Percentiles rank a stretch among this genome's conserved stretches.
Conservation (phyloP, 92 coral and sea anemone species). For the Heteractis magnifica region DNA sequence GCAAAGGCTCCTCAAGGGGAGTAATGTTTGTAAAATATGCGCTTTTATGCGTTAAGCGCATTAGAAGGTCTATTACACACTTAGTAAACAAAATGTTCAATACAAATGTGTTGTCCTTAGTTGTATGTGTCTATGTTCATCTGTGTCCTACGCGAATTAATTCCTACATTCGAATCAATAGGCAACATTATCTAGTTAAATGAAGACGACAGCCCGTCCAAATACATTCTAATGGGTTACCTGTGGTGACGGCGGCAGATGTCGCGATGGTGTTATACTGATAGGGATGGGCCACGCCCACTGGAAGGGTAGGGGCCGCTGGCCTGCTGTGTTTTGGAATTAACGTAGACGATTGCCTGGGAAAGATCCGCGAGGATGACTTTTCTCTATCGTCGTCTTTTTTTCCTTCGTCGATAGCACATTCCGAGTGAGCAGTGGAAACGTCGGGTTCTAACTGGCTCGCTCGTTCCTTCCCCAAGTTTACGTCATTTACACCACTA, state of each 20-base stretch:
- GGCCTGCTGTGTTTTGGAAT: constrained; percentile 63
- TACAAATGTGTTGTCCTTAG: too few relatives aligned
- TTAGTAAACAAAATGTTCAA: too few relatives aligned
- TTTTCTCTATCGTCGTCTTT: constrained; percentile 35
- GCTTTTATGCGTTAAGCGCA: too few relatives aligned
- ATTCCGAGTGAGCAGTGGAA: background rate
- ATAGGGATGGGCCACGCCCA: constrained; percentile 90
- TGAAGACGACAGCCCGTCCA: too few relatives aligned
- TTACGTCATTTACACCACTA: background rate
- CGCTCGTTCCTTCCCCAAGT: background rate
- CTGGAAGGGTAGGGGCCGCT: constrained; percentile 69
- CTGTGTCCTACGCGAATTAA: too few relatives aligned
- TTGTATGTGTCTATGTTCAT: too few relatives aligned
- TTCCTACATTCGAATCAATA: too few relatives aligned
- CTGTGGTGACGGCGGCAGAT: constrained; percentile 53
- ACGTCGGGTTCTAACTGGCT: background rate
- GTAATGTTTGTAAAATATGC: too few relatives aligned
- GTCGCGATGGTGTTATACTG: constrained; percentile 36
- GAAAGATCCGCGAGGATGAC: constrained; percentile 49
- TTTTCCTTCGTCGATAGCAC: constrained; percentile 4
- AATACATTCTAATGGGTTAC: constrained; percentile 16
- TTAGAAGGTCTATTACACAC: too few relatives aligned
- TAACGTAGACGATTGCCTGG: constrained; percentile 63
- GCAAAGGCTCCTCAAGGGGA: too few relatives aligned
- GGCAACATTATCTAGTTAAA: too few relatives aligned